Conservation (phyloP, 2,113 vertebrate species). For the Clinocottus analis region DNA sequence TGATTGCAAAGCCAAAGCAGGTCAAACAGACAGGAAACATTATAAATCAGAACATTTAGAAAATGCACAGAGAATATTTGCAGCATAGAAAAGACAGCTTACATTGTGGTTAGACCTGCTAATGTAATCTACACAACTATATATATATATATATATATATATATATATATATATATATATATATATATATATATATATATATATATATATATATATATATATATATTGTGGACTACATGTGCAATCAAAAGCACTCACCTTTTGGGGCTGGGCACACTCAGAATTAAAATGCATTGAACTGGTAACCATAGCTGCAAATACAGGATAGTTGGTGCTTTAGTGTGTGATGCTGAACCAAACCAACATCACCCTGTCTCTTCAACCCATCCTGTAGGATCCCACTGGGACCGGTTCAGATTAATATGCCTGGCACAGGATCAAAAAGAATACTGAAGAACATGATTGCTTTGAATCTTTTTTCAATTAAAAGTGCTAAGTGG, state of each 20-base stretch:
- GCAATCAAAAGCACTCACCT: background rate
- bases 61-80: background rate
- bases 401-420: background rate
- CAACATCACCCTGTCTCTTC: background rate
- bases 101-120: too few species aligned
- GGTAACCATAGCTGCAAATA: background rate
- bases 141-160: too few species aligned
- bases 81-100: background rate
- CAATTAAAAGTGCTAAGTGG: slow-evolving; percentile 3
- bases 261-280: background rate
- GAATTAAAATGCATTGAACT: slow-evolving; percentile 5
- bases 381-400: background rate
- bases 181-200: too few species aligned
- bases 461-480: background rate
- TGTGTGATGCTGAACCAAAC: background rate
- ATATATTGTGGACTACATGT: background rate
- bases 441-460: background rate
- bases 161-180: too few species aligned
- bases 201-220: too few species aligned
- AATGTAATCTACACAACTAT: too few species aligned
- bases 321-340: background rate
- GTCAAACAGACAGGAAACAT: background rate
- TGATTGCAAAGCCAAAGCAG: background rate
- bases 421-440: background rate
- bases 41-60: background rate